phyloP scores from a whole-genome alignment of 2,113 vertebrate genomes.

The Physeter macrocephalus region DNA sequence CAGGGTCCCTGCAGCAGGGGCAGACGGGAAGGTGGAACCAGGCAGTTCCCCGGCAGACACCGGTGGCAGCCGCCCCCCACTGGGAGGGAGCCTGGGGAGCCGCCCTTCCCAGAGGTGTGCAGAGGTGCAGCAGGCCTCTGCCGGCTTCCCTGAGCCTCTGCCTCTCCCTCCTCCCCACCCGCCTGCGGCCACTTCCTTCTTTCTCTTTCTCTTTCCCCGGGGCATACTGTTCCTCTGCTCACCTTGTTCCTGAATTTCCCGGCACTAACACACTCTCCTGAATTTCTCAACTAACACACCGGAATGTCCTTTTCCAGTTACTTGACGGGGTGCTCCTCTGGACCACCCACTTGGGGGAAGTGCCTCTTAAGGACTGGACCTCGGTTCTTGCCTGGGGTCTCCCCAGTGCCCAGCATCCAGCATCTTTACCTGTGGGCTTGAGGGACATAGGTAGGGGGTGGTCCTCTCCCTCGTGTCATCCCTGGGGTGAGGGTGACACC shows the following conservation, averaged over 20 bases:
- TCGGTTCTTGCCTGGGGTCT: background rate
- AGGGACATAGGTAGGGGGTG: too few species aligned
- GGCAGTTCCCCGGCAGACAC: background rate
- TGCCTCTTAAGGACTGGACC: background rate
- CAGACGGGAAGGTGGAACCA: background rate
- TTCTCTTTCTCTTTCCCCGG: background rate
- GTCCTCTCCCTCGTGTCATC: background rate
- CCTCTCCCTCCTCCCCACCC: rapidly evolving
- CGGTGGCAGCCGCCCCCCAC: background rate
- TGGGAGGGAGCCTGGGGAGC: background rate
- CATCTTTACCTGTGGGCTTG: background rate
- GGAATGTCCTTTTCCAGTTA: background rate
- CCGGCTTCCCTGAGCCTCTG: background rate
- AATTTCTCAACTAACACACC: background rate
- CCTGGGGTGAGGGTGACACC: too few species aligned
- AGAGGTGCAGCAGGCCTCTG: too few species aligned
- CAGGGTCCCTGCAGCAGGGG: background rate
- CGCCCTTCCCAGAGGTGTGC: background rate
- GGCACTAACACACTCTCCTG: too few species aligned
- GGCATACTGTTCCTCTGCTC: background rate
- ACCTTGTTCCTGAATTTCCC: background rate
- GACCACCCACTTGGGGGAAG: background rate
- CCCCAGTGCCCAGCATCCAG: background rate
- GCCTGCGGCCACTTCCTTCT: too few species aligned
- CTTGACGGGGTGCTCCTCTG: too few species aligned